Percentiles rank a stretch among this genome's conserved stretches.
phyloP scores from a whole-genome alignment of 64 coral and sea anemone species.

The Porites australiensis region DNA sequence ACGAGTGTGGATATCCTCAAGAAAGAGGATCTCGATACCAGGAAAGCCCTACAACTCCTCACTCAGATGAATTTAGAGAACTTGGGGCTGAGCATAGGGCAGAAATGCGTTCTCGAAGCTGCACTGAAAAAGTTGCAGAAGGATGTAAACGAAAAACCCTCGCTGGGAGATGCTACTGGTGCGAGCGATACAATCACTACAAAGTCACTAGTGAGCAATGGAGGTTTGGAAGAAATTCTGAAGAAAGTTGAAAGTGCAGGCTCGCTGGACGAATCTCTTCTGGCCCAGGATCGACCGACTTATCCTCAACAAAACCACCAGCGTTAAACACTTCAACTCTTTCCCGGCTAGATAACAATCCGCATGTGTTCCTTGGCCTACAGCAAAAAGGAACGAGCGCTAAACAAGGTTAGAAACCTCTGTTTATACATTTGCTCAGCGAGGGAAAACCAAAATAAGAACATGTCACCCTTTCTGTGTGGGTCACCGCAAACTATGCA shows the following conservation, averaged over 20 bases:
- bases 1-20: background rate
- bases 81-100: background rate
- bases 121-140: background rate
- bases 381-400: background rate
- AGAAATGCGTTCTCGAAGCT: slow-evolving; percentile 8
- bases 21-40: slow-evolving; percentile 4
- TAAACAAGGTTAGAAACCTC: slow-evolving; percentile 11
- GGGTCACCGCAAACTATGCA: slow-evolving; percentile 11
- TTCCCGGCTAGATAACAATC: slow-evolving; percentile 5
- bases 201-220: background rate
- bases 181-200: background rate
- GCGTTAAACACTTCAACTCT: background rate
- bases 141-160: background rate
- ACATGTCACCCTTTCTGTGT: slow-evolving; percentile 7
- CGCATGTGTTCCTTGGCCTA: slow-evolving; percentile 3
- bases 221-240: slow-evolving; percentile 1
- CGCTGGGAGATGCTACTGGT: background rate
- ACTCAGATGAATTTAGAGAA: background rate
- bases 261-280: background rate
- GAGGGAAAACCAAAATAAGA: background rate
- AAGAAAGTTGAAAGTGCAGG: background rate
- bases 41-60: background rate
- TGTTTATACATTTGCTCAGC: background rate
- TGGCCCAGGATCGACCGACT: slow-evolving; percentile 7
- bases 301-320: background rate